Percentiles rank a stretch among this genome's conserved stretches.
These are phyloP conservation scores for Drosophila pectinifera DNA, from an alignment of 1,140 invertebrate species.

Conservation along the genomic window DNA sequence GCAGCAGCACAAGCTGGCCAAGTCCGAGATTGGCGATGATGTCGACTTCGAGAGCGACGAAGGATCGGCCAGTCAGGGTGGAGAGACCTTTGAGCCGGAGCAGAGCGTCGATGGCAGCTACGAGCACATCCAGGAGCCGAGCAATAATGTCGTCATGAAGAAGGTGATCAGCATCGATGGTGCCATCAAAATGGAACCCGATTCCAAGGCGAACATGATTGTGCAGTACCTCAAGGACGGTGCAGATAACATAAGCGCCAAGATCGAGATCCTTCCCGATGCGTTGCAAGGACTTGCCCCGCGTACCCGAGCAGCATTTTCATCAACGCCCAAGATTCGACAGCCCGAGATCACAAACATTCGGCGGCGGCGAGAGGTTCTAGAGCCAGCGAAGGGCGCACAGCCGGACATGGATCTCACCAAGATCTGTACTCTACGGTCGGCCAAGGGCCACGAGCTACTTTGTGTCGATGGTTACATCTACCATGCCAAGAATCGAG, in stretches of 20 bases:
- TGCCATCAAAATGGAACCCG: slow-evolving; percentile 64
- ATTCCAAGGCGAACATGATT: slow-evolving; percentile 60
- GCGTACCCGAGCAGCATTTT: neutral
- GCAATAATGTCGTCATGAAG: slow-evolving; percentile 54
- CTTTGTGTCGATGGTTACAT: slow-evolving; percentile 80
- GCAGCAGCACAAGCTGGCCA: slow-evolving; percentile 1
- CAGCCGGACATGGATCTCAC: slow-evolving; percentile 72
- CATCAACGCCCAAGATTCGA: slow-evolving; percentile 39
- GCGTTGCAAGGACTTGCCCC: slow-evolving; percentile 10
- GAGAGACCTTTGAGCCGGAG: slow-evolving; percentile 15
- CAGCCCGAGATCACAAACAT: slow-evolving; percentile 65
- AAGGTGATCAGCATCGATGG: slow-evolving; percentile 73
- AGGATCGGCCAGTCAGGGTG: slow-evolving; percentile 22
- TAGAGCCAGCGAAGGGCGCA: neutral
- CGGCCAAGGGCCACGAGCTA: slow-evolving; percentile 77
- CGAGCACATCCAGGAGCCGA: slow-evolving; percentile 15
- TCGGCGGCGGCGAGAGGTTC: slow-evolving; percentile 44
- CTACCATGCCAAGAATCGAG: slow-evolving; percentile 78
- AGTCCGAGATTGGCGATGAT: neutral
- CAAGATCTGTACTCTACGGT: slow-evolving; percentile 75
- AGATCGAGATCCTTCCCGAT: slow-evolving; percentile 61
- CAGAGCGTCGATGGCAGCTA: slow-evolving; percentile 31
- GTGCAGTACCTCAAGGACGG: slow-evolving; percentile 70
- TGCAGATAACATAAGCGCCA: slow-evolving; percentile 63
- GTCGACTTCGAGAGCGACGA: slow-evolving; percentile 49